Conservation (phyloP, 2,797 vertebrate genomes). For the Galaxias olidus region DNA sequence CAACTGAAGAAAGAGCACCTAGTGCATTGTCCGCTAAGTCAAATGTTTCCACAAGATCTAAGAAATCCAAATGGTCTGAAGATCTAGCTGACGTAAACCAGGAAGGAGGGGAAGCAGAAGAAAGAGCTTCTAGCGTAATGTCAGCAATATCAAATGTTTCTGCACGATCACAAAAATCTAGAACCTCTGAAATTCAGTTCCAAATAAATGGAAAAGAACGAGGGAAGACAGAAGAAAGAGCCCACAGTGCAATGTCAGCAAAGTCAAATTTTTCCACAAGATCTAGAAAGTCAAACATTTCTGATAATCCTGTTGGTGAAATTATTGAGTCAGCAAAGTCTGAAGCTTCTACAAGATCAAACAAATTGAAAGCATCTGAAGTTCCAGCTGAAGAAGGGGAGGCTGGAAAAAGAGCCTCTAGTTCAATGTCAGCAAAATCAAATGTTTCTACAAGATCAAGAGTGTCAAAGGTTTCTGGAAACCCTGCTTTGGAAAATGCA, state of each 20-base stretch:
- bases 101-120: background rate
- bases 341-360: slow-evolving; percentile 46
- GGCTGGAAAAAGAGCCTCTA: slow-evolving; percentile 14
- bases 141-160: slow-evolving; percentile 2
- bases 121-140: slow-evolving; percentile 28
- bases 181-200: slow-evolving; percentile 14
- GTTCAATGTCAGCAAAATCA: slow-evolving; percentile 29
- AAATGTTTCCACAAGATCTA: slow-evolving; percentile 39
- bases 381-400: slow-evolving; percentile 2
- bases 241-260: slow-evolving; percentile 44
- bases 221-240: slow-evolving; percentile 20
- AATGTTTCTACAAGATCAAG: slow-evolving; percentile 12
- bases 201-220: slow-evolving; percentile 6
- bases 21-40: slow-evolving; percentile 31
- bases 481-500: background rate
- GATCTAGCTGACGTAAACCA: slow-evolving; percentile 29
- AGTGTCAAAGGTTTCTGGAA: slow-evolving; percentile 7
- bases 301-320: slow-evolving; percentile 19
- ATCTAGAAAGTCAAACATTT: slow-evolving; percentile 57
- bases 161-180: slow-evolving; percentile 17
- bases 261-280: slow-evolving; percentile 44
- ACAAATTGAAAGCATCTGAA: slow-evolving; percentile 47
- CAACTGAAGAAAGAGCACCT: slow-evolving; percentile 32
- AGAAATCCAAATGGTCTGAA: slow-evolving; percentile 43
- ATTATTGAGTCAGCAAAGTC: slow-evolving; percentile 46